Evolutionary conservation across 2,113 vertebrate species (phyloP).

Genomic region (Salvator merianae): DNA sequence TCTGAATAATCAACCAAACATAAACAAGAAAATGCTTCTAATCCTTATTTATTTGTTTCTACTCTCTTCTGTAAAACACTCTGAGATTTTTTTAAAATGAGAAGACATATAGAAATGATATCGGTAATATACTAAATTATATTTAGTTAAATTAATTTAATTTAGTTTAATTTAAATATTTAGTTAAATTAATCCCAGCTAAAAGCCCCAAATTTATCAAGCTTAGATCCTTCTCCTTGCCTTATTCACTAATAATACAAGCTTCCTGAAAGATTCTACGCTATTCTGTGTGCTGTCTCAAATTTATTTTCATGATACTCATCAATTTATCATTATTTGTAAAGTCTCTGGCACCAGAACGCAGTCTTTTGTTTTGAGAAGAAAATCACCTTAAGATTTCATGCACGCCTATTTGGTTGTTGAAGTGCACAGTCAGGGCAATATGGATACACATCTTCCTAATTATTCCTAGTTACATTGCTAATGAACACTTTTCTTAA

Average conservation of each 20-base stretch:
- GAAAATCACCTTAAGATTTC: background rate
- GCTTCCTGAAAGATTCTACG: no score
- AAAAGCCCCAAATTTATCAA: no score
- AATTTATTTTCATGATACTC: background rate
- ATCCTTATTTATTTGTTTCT: background rate
- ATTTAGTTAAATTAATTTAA: no score
- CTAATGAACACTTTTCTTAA: conserved; percentile 2
- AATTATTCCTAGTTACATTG: conserved; percentile 8
- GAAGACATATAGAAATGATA: no score
- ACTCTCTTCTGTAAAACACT: no score
- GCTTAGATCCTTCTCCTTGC: background rate
- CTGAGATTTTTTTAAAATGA: no score
- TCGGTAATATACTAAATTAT: no score
- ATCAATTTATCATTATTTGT: conserved; percentile 26
- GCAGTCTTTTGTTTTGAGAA: background rate
- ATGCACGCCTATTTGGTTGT: background rate
- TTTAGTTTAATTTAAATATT: no score
- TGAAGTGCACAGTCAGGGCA: background rate
- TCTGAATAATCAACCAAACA: background rate
- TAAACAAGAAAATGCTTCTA: background rate
- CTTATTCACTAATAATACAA: no score
- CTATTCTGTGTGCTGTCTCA: no score
- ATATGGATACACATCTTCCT: background rate
- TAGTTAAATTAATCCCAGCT: background rate
- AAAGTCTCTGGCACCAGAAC: conserved; percentile 24